Base-by-base conservation (phyloP, 1,140 invertebrate genomes). In the Sycophila sp. region DNA sequence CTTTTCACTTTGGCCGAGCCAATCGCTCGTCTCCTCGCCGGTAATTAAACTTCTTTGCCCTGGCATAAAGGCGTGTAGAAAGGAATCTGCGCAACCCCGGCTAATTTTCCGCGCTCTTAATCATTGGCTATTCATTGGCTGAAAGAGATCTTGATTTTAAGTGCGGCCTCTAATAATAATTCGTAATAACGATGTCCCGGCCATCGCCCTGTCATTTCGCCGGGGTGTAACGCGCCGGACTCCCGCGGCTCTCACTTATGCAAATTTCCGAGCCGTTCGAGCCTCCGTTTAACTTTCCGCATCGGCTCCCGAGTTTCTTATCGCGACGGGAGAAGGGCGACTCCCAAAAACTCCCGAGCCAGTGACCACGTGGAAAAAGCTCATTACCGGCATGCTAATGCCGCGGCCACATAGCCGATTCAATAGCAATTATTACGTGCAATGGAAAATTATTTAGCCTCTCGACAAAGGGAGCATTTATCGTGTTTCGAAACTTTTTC, bases 61-160 rank as follows among this genome's bases (percentile, higher is more conserved):
- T 32, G 24, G 30, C 19, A 47, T 49, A 40, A 17, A 40, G 1
- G 17, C 10, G 24, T 42, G 17, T 56, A n/a, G n/a, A n/a, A n/a
- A n/a, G n/a, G n/a, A n/a, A n/a, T 22, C 34, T 58, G 15, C 10
- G 42, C 19, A 15, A 36, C n/a, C 26, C 65, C 69, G 75, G 75
- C 79, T 81, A 80, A 85, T 84, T 80, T 84, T 72, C 78, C 80
- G 75, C 76, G 78, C 78, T 80, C 81, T 84, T 83, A 84, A 85
- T 85, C 81, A 85, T 82, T 80, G 76, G 77, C 81, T 75, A 85
- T 85, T 85, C 84, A 85, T 82, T 79, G 77, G 74, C 80, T 85
- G 84, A 85, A 85, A 85, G 84, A 83, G 80, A 71, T 82, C 81
- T 81, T 85, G 83, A 85, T 85, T 85, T 83, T 83, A 84, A 84